A percentile compares a stretch with the other conserved stretches of the same genome.
Conservation (phyloP, 2,797 vertebrate species). For the Thalassophryne amazonica region DNA sequence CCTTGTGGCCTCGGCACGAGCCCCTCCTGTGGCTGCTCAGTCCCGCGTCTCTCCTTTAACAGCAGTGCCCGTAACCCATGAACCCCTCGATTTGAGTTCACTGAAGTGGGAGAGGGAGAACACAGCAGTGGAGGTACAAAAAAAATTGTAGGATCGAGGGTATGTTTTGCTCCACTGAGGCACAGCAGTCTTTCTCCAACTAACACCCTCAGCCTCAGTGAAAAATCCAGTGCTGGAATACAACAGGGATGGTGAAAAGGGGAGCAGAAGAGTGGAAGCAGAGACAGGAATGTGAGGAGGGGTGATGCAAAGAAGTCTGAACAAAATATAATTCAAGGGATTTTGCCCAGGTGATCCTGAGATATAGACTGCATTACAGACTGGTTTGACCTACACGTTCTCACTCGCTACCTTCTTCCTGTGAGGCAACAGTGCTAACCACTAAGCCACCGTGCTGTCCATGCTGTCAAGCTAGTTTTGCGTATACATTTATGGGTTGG, state of each 20-base stretch:
- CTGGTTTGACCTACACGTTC: too few species aligned
- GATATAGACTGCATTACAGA: too few species aligned
- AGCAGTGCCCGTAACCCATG: constrained; percentile 27
- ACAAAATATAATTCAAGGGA: constrained; percentile 52
- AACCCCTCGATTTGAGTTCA: constrained; percentile 51
- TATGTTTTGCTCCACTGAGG: constrained; percentile 58
- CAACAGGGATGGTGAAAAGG: constrained; percentile 11
- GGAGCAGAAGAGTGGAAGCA: background rate
- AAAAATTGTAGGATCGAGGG: constrained; percentile 4
- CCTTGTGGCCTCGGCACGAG: constrained; percentile 32
- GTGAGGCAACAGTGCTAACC: too few species aligned
- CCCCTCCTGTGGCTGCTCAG: constrained; percentile 38
- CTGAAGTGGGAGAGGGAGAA: constrained; percentile 24
- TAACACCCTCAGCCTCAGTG: constrained; percentile 23
- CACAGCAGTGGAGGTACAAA: background rate
- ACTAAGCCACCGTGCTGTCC: too few species aligned
- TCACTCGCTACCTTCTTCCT: too few species aligned
- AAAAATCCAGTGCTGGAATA: constrained; percentile 31
- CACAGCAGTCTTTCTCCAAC: constrained; percentile 41
- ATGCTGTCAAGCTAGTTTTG: too few species aligned
- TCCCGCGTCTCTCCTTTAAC: constrained; percentile 31
- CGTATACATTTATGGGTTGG: too few species aligned
- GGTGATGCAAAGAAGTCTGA: constrained; percentile 52
- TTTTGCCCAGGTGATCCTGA: constrained; percentile 44
- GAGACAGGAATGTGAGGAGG: constrained; percentile 13